These are phyloP conservation scores for Nycticorax nycticorax DNA, from an alignment of 2,113 vertebrate species.

Conservation along the genomic window DNA sequence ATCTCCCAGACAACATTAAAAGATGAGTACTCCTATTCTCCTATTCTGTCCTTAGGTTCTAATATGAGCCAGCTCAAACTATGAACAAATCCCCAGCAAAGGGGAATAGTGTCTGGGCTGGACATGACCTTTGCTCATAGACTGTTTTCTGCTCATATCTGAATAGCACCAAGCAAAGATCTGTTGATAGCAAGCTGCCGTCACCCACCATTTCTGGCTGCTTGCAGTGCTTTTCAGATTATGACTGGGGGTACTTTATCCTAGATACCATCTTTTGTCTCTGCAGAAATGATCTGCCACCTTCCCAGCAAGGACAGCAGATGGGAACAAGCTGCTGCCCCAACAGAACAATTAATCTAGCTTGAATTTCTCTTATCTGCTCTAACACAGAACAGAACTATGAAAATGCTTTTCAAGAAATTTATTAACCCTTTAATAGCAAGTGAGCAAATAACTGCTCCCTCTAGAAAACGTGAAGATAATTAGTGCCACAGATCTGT, in stretches of 20 bases:
- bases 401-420: background rate
- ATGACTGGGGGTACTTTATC: background rate
- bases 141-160: background rate
- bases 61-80: background rate
- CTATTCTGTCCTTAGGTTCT: background rate
- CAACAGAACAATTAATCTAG: background rate
- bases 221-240: background rate
- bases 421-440: background rate
- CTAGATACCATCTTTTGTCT: background rate
- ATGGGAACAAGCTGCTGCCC: background rate
- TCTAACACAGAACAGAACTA: background rate
- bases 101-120: background rate
- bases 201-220: background rate
- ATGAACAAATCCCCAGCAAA: background rate
- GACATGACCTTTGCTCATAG: background rate
- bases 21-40: background rate
- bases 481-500: background rate
- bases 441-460: background rate
- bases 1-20: background rate
- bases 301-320: background rate
- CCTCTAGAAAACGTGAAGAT: background rate
- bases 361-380: background rate
- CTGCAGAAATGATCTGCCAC: background rate
- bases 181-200: background rate
- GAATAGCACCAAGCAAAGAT: background rate